Evolutionary conservation across 1,140 invertebrate species (phyloP).

Genomic region (Brachionus paranguensis): DNA sequence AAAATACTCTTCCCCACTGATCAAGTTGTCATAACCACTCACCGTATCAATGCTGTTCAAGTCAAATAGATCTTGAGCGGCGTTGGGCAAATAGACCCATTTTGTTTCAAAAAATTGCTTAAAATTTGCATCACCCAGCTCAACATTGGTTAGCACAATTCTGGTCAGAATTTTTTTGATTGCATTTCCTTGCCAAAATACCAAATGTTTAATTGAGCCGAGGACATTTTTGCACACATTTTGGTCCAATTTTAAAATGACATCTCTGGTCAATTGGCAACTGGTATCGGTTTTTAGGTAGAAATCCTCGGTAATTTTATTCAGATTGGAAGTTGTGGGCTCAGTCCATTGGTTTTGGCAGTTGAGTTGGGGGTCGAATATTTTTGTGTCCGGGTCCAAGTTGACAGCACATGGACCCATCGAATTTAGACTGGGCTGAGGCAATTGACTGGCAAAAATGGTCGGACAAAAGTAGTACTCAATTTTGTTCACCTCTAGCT

Average conservation of each 20-base stretch:
- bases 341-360: not conserved
- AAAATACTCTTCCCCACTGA: not conserved
- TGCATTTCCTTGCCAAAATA: conserved; percentile 6
- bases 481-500: not conserved
- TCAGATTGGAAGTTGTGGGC: not conserved
- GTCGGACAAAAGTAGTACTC: not conserved
- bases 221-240: not conserved
- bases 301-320: not conserved
- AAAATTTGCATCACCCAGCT: not conserved
- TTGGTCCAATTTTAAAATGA: not conserved
- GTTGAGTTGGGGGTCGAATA: not conserved
- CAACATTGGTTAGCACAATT: not conserved
- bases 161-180: conserved; percentile 12
- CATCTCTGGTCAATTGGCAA: not conserved
- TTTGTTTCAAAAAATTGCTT: conserved; percentile 33
- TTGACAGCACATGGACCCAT: not conserved
- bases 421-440: not conserved
- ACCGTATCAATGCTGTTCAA: not conserved
- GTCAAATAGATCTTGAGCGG: not conserved
- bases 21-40: not conserved
- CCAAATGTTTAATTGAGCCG: not conserved
- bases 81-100: conserved; percentile 32
- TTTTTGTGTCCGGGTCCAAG: not conserved
- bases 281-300: not conserved
- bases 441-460: not conserved